These are phyloP conservation scores for Tretioscincus oriximinensis DNA, from an alignment of 2,113 vertebrate species.

Conservation along the genomic window DNA sequence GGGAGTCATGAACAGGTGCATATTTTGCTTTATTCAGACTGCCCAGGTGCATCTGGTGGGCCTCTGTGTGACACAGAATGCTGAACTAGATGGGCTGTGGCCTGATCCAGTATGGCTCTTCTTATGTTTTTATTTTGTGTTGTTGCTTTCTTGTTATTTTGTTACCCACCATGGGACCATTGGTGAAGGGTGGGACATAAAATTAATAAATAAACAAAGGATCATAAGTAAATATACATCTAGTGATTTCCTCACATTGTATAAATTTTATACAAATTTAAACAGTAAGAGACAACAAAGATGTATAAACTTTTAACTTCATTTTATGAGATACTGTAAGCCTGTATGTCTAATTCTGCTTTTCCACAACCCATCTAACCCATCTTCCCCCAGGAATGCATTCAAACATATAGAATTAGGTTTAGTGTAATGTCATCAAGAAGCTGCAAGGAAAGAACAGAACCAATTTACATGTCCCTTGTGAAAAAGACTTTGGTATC, in stretches of 20 bases:
- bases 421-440: neutral
- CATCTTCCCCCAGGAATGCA: neutral
- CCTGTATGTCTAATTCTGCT: neutral
- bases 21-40: too few relatives aligned
- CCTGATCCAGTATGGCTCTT: too few relatives aligned
- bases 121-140: too few relatives aligned
- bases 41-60: too few relatives aligned
- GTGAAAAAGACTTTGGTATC: neutral
- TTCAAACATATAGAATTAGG: neutral
- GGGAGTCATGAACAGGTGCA: too few relatives aligned
- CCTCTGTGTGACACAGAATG: too few relatives aligned
- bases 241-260: neutral
- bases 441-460: neutral
- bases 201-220: neutral
- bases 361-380: neutral
- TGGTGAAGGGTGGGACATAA: too few relatives aligned
- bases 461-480: neutral
- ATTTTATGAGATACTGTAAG: neutral
- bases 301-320: neutral
- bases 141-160: neutral
- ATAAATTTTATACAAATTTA: neutral
- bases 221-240: neutral
- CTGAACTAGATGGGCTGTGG: too few relatives aligned
- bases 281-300: neutral
- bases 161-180: too few relatives aligned